Conservation (phyloP, 2,888 invertebrate species). For the Agrotis puta region DNA sequence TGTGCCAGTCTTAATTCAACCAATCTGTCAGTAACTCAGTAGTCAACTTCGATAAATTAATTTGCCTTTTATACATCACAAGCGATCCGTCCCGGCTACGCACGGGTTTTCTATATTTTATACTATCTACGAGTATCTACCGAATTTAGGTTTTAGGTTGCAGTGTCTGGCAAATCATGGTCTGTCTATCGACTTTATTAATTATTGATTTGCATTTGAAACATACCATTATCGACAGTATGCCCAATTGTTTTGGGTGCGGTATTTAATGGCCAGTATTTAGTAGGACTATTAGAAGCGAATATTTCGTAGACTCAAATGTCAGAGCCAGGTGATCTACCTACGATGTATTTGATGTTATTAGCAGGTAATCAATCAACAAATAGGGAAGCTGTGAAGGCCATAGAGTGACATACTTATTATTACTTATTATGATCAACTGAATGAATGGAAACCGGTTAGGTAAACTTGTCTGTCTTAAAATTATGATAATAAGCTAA, state of each 20-base stretch:
- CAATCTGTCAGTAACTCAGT: too few relatives aligned
- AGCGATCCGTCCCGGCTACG: too few relatives aligned
- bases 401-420: slow-evolving; percentile 24
- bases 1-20: too few relatives aligned
- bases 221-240: slow-evolving; percentile 5
- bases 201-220: slow-evolving; percentile 29
- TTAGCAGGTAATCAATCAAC: slow-evolving; percentile 45
- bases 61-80: too few relatives aligned
- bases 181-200: not conserved
- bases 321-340: slow-evolving; percentile 29
- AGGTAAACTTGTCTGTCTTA: not conserved
- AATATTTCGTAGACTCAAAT: slow-evolving; percentile 21
- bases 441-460: slow-evolving; percentile 35
- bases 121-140: too few relatives aligned
- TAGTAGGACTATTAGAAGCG: slow-evolving; percentile 21
- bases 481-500: not conserved
- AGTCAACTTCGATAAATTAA: too few relatives aligned
- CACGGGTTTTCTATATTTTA: too few relatives aligned
- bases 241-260: slow-evolving; percentile 30
- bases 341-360: slow-evolving; percentile 39
- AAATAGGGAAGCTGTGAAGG: slow-evolving; percentile 51
- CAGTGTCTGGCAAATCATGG: not conserved
- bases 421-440: slow-evolving; percentile 9
- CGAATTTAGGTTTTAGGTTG: not conserved
- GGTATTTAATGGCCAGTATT: slow-evolving; percentile 11